Conservation (phyloP, 2,113 vertebrate genomes). For the Grammomys surdaster region DNA sequence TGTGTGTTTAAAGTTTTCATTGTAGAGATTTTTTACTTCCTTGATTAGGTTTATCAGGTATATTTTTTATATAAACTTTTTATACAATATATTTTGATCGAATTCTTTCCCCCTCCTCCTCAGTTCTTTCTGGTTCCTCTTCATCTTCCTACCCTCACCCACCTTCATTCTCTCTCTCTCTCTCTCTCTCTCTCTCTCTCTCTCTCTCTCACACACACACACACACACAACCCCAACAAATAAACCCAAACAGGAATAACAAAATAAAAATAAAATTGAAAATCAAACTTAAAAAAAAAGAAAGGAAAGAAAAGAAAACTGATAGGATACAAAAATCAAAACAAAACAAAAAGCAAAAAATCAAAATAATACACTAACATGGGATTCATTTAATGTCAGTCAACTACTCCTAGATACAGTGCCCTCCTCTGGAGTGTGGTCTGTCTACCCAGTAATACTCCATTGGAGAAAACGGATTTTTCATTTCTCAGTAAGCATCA, state of each 20-base stretch:
- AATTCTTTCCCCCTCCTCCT: neutral
- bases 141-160: neutral
- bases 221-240: neutral
- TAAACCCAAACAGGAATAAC: neutral
- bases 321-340: neutral
- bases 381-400: neutral
- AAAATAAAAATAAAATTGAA: neutral
- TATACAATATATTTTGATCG: neutral
- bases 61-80: neutral
- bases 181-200: neutral
- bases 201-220: too few species aligned
- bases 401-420: neutral
- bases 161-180: neutral
- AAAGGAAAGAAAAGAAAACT: neutral
- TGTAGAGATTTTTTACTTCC: neutral
- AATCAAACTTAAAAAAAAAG: neutral
- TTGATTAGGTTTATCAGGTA: neutral
- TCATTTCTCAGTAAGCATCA: neutral
- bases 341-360: neutral
- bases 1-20: neutral
- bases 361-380: neutral
- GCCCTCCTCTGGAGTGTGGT: neutral
- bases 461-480: neutral
- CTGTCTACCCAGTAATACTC: neutral
- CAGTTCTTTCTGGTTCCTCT: neutral